These are phyloP conservation scores for Cichlasoma orientale DNA, from an alignment of 2,797 vertebrate genomes.

Conservation along the genomic window DNA sequence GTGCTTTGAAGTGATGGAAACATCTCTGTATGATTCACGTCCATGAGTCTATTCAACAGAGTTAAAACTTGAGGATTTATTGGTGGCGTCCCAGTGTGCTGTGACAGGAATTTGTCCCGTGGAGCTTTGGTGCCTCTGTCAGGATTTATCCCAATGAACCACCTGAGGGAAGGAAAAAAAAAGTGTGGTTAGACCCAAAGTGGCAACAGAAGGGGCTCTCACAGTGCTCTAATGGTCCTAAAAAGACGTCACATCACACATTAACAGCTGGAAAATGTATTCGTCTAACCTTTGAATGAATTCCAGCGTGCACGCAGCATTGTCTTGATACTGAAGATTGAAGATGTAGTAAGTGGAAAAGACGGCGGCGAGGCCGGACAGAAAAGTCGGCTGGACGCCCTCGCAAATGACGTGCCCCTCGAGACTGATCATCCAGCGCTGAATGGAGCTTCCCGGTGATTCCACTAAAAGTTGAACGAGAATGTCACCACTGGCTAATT, in stretches of 20 bases:
- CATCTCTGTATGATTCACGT: neutral
- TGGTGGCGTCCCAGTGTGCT: neutral
- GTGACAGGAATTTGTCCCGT: neutral
- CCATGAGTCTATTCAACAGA: neutral
- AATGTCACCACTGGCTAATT: neutral
- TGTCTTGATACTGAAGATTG: neutral
- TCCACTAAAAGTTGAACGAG: neutral
- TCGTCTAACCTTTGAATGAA: conserved; percentile 5
- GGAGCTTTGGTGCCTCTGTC: neutral
- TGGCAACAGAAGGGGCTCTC: neutral
- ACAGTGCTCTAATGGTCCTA: neutral
- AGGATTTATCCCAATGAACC: neutral
- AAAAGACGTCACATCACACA: neutral
- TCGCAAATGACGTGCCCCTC: conserved; percentile 7
- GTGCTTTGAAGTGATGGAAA: neutral
- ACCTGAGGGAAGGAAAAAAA: neutral
- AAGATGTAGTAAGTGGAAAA: conserved; percentile 1
- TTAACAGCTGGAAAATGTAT: neutral
- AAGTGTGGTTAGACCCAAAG: neutral
- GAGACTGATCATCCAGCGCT: neutral
- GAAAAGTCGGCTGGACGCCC: neutral
- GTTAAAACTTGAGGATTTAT: neutral
- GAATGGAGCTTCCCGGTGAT: fast-evolving
- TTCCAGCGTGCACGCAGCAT: neutral
- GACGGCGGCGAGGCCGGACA: neutral